Evolutionary conservation across 2,113 vertebrate genomes (phyloP).

Genomic region (Pogonocichla stellata): DNA sequence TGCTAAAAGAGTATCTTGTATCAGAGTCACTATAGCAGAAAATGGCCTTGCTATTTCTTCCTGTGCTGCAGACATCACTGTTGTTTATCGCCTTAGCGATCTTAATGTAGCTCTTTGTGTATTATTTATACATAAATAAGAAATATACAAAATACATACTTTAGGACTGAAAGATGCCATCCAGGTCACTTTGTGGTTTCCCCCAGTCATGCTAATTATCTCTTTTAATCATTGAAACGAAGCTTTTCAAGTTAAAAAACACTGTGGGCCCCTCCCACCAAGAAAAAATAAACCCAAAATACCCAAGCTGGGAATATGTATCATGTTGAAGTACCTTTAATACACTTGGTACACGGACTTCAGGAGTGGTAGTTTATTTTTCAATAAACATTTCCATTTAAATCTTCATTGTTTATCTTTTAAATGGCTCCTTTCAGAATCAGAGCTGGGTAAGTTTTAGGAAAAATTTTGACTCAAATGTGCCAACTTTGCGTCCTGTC

Average conservation of each 20-base stretch:
- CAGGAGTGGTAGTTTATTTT: background rate
- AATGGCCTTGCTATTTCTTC: background rate
- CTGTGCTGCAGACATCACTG: background rate
- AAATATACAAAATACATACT: background rate
- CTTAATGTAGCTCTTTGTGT: background rate
- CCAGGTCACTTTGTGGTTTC: background rate
- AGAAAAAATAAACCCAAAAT: background rate
- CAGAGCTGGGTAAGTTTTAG: background rate
- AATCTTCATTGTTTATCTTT: background rate
- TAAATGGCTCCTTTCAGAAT: background rate
- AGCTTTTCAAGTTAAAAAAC: background rate
- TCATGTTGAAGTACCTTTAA: background rate
- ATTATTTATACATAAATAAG: background rate
- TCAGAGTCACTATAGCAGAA: background rate
- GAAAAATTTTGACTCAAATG: background rate
- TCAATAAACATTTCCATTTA: background rate
- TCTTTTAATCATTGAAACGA: background rate
- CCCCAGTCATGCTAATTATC: background rate
- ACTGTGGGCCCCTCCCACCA: background rate
- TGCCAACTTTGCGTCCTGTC: background rate
- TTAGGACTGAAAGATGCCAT: background rate
- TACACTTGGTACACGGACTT: background rate
- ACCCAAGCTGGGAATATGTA: fast-evolving
- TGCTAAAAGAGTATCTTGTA: background rate
- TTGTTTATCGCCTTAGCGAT: background rate